These are phyloP conservation scores for Sitobion miscanthi DNA, from an alignment of 1,140 invertebrate genomes.

Conservation along the genomic window DNA sequence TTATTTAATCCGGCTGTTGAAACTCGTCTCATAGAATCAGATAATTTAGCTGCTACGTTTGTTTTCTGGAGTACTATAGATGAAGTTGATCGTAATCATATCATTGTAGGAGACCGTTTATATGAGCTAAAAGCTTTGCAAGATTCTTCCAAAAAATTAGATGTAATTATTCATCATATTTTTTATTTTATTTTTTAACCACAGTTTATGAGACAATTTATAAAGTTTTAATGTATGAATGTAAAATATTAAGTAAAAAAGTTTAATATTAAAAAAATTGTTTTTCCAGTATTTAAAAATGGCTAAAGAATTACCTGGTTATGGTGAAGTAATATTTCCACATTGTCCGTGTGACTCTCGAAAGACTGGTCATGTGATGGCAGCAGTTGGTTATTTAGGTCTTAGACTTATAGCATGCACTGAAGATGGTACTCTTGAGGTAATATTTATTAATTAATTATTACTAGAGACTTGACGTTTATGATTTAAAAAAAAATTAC, in stretches of 20 bases:
- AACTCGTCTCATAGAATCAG: constrained; percentile 70
- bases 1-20: constrained; percentile 84
- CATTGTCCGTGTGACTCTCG: constrained; percentile 93
- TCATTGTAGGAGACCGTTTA: constrained; percentile 85
- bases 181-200: background rate
- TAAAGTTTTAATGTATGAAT: background rate
- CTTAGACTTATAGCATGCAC: constrained; percentile 88
- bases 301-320: constrained; percentile 85
- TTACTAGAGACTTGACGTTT: background rate
- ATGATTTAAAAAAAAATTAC: background rate
- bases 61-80: constrained; percentile 88
- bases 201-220: background rate
- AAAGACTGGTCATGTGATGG: constrained; percentile 89
- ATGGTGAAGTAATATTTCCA: constrained; percentile 91
- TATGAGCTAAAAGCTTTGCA: constrained; percentile 96
- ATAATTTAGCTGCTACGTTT: constrained; percentile 73
- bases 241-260: background rate
- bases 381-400: constrained; percentile 74
- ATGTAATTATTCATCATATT: constrained; percentile 65
- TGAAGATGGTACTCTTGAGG: constrained; percentile 84
- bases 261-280: background rate
- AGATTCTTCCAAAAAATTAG: constrained; percentile 83
- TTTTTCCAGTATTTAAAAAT: constrained; percentile 78
- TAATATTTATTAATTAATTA: constrained; percentile 4
- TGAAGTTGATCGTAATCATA: constrained; percentile 92